Percentiles rank a stretch among this genome's conserved stretches.
These are phyloP conservation scores for Cyrtonyx montezumae DNA, from an alignment of 2,113 vertebrate species.

Conservation along the genomic window DNA sequence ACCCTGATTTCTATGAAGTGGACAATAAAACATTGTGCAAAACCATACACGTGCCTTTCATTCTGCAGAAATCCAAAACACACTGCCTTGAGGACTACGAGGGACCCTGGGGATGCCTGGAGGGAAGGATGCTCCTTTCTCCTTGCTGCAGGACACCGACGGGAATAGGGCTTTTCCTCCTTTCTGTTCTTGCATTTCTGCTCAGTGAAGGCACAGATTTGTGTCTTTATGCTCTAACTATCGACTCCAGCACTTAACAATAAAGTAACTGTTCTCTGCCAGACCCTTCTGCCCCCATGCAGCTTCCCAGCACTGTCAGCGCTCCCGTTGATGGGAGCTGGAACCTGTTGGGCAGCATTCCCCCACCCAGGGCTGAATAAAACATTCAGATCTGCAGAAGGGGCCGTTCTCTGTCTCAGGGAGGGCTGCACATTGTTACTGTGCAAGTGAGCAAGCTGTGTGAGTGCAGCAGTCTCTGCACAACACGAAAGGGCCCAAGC, in stretches of 20 bases:
- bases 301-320: background rate
- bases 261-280: background rate
- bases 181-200: background rate
- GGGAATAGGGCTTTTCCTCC: background rate
- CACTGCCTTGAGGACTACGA: background rate
- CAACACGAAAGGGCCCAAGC: background rate
- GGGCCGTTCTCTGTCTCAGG: accelerated
- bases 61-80: background rate
- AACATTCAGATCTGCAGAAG: background rate
- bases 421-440: background rate
- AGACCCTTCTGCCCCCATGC: background rate
- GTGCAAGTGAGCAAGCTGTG: background rate
- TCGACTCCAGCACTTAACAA: background rate
- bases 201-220: background rate
- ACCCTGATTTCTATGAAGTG: background rate
- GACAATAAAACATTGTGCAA: background rate
- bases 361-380: background rate
- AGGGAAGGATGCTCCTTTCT: background rate
- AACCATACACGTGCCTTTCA: background rate
- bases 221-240: background rate
- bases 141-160: background rate
- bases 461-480: background rate
- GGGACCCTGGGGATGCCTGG: background rate
- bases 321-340: background rate
- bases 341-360: constrained; percentile 56